Evolutionary conservation across 1,140 invertebrate genomes (phyloP).

Genomic region (Musca vetustissima): DNA sequence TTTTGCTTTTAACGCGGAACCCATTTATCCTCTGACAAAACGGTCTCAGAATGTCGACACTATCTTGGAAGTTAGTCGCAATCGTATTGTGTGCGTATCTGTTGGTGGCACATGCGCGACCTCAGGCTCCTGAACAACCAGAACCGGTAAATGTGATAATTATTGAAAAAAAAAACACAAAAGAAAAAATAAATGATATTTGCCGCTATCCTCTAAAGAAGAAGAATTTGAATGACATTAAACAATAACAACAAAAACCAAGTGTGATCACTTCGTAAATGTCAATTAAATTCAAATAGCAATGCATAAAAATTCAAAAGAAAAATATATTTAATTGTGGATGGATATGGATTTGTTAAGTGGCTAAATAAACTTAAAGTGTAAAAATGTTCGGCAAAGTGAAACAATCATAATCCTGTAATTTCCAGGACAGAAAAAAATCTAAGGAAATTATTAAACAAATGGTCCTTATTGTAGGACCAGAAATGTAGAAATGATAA

Average conservation of each 20-base stretch:
- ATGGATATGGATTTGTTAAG: too few species aligned
- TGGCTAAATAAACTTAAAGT: too few species aligned
- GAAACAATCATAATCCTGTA: too few species aligned
- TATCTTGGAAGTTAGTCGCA: slow-evolving; percentile 26
- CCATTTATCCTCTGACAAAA: neutral
- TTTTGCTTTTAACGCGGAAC: neutral
- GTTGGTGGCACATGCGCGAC: slow-evolving; percentile 30
- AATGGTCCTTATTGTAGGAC: too few species aligned
- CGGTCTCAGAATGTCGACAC: slow-evolving; percentile 25
- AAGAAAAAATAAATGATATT: neutral
- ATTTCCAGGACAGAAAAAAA: too few species aligned
- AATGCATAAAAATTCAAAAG: neutral
- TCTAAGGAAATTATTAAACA: too few species aligned
- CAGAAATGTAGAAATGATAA: too few species aligned
- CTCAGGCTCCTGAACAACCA: slow-evolving; percentile 34
- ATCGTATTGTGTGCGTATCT: slow-evolving; percentile 27
- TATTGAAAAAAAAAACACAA: neutral
- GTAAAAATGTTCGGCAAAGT: too few species aligned
- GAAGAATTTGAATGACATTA: too few species aligned
- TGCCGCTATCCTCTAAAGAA: neutral
- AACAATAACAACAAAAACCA: too few species aligned
- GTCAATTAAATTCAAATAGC: neutral
- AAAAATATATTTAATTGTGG: too few species aligned
- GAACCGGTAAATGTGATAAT: slow-evolving; percentile 31
- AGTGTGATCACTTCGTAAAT: neutral